These are phyloP conservation scores for Melangyna quadrimaculata DNA, from an alignment of 2,888 invertebrate species.

Conservation along the genomic window DNA sequence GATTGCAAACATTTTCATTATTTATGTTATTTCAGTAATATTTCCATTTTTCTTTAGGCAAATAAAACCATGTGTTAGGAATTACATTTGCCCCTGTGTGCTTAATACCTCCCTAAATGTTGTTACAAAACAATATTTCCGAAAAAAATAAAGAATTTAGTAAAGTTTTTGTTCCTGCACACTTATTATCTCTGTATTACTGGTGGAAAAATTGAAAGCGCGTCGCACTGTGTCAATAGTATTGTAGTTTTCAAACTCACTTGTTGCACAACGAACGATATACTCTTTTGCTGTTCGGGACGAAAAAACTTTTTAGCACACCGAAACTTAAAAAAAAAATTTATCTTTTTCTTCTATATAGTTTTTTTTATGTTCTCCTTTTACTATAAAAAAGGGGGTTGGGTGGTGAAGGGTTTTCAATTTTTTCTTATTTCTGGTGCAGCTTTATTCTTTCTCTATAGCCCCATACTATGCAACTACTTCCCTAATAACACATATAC, in stretches of 20 bases:
- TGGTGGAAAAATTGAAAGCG: constrained; percentile 26
- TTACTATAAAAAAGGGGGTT: constrained; percentile 23
- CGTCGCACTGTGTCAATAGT: constrained; percentile 72
- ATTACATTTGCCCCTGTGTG: not conserved
- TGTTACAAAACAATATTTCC: not conserved
- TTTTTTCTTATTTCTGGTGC: constrained; percentile 51
- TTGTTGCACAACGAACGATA: constrained; percentile 81
- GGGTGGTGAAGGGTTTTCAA: constrained; percentile 14
- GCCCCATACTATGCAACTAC: constrained; percentile 57
- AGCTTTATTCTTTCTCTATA: constrained; percentile 64
- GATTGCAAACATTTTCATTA: not conserved
- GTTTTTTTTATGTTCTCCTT: constrained; percentile 61
- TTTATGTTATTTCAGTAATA: not conserved
- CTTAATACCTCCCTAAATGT: not conserved
- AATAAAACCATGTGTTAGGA: not conserved
- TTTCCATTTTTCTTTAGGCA: not conserved
- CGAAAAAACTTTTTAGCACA: constrained; percentile 79
- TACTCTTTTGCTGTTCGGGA: constrained; percentile 74
- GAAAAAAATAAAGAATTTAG: not conserved
- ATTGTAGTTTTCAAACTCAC: constrained; percentile 81
- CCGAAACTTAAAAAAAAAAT: constrained; percentile 81
- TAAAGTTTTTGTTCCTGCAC: not conserved
- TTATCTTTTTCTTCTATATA: constrained; percentile 55
- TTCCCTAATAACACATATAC: constrained; percentile 44
- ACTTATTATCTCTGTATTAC: not conserved